phyloP scores from a whole-genome alignment of 35 echinoderm and acorn worm species.

The Amphiura filiformis region DNA sequence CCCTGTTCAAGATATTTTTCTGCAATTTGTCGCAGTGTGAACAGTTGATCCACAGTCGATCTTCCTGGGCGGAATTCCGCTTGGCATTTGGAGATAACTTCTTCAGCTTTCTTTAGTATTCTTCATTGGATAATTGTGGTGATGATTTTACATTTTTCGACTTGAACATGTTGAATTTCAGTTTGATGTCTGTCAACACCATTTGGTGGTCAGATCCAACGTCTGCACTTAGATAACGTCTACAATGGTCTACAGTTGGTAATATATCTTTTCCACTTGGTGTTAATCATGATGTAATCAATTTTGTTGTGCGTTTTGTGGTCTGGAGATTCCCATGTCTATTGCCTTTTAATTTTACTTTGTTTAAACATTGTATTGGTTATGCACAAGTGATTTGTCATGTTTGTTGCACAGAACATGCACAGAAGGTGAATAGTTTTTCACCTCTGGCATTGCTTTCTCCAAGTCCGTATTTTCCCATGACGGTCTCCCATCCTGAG shows the following conservation, averaged over 20 bases:
- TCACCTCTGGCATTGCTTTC: slow-evolving; percentile 38
- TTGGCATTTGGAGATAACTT: no score
- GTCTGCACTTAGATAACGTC: slow-evolving; percentile 32
- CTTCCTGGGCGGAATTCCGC: no score
- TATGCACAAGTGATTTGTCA: slow-evolving; percentile 16
- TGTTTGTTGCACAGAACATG: no score
- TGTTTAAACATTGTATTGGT: slow-evolving; percentile 43
- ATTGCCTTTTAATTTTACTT: slow-evolving; percentile 7
- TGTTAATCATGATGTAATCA: slow-evolving; percentile 39
- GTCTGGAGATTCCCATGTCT: slow-evolving; percentile 58
- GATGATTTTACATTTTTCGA: neutral
- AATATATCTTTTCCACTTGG: slow-evolving; percentile 32
- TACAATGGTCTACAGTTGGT: slow-evolving; percentile 10
- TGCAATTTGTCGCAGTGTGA: no score
- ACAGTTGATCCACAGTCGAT: no score
- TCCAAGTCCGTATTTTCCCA: slow-evolving; percentile 24
- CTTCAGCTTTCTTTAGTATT: no score
- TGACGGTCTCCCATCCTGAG: slow-evolving; percentile 9
- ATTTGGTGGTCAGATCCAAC: slow-evolving; percentile 39
- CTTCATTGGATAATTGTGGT: no score
- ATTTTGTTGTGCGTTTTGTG: slow-evolving; percentile 45
- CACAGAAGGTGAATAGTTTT: slow-evolving; percentile 41
- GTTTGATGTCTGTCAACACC: slow-evolving; percentile 22
- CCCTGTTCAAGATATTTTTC: no score
- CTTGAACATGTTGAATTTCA: slow-evolving; percentile 55